Percentiles rank a stretch among this genome's conserved stretches.
Evolutionary conservation across 2,113 vertebrate genomes (phyloP).

Genomic region (Dasyurus viverrinus): DNA sequence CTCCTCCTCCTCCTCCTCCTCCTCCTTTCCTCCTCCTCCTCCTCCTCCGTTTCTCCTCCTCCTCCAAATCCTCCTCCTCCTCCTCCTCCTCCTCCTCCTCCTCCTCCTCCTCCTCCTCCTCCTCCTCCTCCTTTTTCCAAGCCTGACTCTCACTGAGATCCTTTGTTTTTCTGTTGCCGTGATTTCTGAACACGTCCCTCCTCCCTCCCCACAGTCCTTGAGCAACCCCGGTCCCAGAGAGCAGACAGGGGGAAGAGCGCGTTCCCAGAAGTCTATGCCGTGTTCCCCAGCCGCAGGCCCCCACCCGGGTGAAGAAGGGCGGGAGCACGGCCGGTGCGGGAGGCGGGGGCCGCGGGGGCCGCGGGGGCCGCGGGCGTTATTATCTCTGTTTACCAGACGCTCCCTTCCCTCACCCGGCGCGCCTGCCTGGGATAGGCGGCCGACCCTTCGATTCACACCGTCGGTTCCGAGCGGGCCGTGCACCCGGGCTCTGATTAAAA

Average conservation of each 20-base stretch:
- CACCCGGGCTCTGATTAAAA: background rate
- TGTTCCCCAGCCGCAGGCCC: background rate
- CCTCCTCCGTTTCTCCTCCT: too few relatives aligned
- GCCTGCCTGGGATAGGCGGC: background rate
- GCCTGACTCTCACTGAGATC: background rate
- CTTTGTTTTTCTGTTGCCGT: background rate
- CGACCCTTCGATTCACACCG: background rate
- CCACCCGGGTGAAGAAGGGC: background rate
- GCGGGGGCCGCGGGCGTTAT: slow-evolving; percentile 5
- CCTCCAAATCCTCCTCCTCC: too few relatives aligned
- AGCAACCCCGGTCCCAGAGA: background rate
- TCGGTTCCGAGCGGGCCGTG: background rate
- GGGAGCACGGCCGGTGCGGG: too few relatives aligned
- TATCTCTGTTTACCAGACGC: background rate
- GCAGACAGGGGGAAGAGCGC: background rate
- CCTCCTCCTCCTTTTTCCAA: background rate
- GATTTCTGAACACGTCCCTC: background rate
- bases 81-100: too few relatives aligned
- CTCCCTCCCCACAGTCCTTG: background rate
- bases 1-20: too few relatives aligned
- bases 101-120: too few relatives aligned
- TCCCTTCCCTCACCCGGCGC: background rate
- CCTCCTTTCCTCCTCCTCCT: too few relatives aligned
- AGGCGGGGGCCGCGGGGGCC: background rate
- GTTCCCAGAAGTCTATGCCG: background rate